phyloP scores from a whole-genome alignment of 2,888 invertebrate species.

The Drosophila mimetica region DNA sequence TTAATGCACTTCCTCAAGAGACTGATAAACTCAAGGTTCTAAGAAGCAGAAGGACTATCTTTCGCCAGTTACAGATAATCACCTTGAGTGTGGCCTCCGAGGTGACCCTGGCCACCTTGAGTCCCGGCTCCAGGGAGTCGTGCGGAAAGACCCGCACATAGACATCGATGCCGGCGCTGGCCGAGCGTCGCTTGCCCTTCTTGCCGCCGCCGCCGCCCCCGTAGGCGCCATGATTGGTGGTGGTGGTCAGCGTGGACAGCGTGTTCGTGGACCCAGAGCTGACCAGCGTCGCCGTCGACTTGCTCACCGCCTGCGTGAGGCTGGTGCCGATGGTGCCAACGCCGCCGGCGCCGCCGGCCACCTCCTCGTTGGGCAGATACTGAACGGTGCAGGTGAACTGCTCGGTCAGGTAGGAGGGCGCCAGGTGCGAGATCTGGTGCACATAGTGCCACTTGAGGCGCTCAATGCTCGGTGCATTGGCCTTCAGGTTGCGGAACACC shows the following conservation, averaged over 20 bases:
- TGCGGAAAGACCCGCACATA: slow-evolving; percentile 75
- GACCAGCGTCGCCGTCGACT: slow-evolving; percentile 82
- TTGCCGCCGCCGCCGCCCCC: slow-evolving; percentile 24
- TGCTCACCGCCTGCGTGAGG: slow-evolving; percentile 28
- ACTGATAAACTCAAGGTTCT: too few species aligned
- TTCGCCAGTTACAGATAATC: too few species aligned
- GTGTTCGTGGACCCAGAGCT: slow-evolving; percentile 51
- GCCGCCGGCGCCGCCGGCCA: slow-evolving; percentile 25
- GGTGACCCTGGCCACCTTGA: slow-evolving; percentile 86
- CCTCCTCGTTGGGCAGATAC: slow-evolving; percentile 85
- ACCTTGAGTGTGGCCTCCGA: slow-evolving; percentile 86
- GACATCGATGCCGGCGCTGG: slow-evolving; percentile 58
- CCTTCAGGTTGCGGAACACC: slow-evolving; percentile 86
- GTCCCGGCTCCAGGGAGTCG: slow-evolving; percentile 86
- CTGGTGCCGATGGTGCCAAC: slow-evolving; percentile 20
- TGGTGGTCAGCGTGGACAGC: slow-evolving; percentile 52
- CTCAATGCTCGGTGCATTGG: slow-evolving; percentile 76
- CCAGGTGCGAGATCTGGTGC: slow-evolving; percentile 91
- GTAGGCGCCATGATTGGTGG: slow-evolving; percentile 29
- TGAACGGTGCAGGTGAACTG: slow-evolving; percentile 85
- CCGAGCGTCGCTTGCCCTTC: slow-evolving; percentile 31
- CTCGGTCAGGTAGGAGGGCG: slow-evolving; percentile 92
- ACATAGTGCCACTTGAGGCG: slow-evolving; percentile 92
- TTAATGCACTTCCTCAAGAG: too few species aligned
- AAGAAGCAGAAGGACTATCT: too few species aligned